Base-by-base conservation (phyloP, 2,888 invertebrate species). In the Pterobdella sp. region DNA sequence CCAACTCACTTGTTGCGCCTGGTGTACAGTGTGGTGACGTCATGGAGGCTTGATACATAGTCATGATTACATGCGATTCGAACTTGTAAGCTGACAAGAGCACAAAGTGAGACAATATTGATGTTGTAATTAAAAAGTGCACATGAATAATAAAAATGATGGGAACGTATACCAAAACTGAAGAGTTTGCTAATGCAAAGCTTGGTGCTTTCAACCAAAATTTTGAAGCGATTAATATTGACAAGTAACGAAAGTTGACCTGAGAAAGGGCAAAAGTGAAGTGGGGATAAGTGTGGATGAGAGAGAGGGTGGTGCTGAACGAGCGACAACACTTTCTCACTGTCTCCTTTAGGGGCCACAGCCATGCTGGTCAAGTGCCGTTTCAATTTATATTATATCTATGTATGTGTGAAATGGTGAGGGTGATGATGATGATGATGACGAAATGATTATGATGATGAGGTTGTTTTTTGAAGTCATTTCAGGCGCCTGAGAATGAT, bases 1-100 rank as follows among this genome's bases (percentile, higher is more conserved):
- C 86, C 86, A 86, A n/a, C 81, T 80, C 78, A 83, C 84, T 78
- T 86, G 86, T 78, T 85, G 86, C 37, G 86, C 86, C 85, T 86
- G 74, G 0, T 73, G 76, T 60, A 14, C n/a, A 34, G 1, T 35
- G 26, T 22, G 36, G 34, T 29, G 18, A 35, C 1, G 22, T 34
- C 10, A 18, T 32, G 32, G 1, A 67, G 31, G n/a, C n/a, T n/a
- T n/a, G n/a, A n/a, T n/a, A n/a, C n/a, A n/a, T n/a, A n/a, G n/a
- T n/a, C n/a, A n/a, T n/a, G n/a, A n/a, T n/a, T n/a, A n/a, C n/a
- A n/a, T n/a, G n/a, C n/a, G n/a, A n/a, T n/a, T n/a, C n/a, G n/a
- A n/a, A n/a, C n/a, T n/a, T n/a, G n/a, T n/a, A n/a, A n/a, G n/a
- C n/a, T n/a, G n/a, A n/a, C n/a, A n/a, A n/a, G n/a, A n/a, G n/a